A percentile compares a stretch with the other conserved stretches of the same genome.
These are phyloP conservation scores for Nephrotoma appendiculata DNA, from an alignment of 2,888 invertebrate genomes.

Conservation along the genomic window DNA sequence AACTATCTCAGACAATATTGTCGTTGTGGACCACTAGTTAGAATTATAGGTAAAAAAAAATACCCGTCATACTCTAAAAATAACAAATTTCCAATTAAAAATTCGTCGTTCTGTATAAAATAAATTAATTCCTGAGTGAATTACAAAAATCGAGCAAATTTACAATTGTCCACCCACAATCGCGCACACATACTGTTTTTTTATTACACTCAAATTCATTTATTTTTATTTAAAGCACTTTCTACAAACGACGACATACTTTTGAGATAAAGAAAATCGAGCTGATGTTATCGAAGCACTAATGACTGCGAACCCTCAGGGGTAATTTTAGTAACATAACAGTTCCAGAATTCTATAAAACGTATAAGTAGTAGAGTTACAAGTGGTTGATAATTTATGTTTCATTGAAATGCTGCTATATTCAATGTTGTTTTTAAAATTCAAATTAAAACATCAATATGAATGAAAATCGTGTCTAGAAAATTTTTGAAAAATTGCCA, in stretches of 20 bases:
- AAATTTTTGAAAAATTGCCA: background rate
- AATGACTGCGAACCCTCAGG: no score
- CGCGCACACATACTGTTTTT: background rate
- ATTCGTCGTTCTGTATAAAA: background rate
- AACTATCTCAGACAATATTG: background rate
- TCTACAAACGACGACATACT: background rate
- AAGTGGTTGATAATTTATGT: background rate
- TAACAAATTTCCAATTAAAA: background rate
- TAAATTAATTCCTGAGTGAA: background rate
- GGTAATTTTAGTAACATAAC: no score
- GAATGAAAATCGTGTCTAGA: background rate
- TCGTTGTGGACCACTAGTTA: background rate
- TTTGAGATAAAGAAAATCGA: background rate
- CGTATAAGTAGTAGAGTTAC: background rate
- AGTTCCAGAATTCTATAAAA: no score
- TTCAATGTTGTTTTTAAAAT: background rate
- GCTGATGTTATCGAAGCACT: no score
- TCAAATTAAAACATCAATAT: background rate
- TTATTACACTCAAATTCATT: background rate
- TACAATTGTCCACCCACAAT: background rate
- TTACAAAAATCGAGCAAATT: background rate
- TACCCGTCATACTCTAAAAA: background rate
- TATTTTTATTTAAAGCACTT: background rate
- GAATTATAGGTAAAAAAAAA: background rate
- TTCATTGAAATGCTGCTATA: background rate